These are phyloP conservation scores for Solenopsis fugax DNA, from an alignment of 1,140 invertebrate genomes.

Conservation along the genomic window DNA sequence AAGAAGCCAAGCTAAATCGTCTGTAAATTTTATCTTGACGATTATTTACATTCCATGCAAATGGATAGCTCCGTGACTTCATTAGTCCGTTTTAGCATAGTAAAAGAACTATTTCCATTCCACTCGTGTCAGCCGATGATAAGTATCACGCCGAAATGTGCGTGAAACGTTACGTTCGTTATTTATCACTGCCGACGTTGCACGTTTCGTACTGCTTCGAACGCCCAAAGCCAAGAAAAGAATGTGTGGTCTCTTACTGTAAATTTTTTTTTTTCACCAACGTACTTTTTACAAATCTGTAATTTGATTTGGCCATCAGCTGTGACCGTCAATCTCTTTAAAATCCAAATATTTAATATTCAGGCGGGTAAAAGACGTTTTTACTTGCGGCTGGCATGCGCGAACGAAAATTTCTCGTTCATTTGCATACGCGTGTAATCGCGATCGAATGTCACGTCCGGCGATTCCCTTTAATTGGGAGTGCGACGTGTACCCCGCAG, in stretches of 20 bases:
- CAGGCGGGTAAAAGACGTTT: background rate
- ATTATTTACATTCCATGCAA: constrained; percentile 23
- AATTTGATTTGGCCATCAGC: background rate
- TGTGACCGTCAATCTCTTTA: background rate
- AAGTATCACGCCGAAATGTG: constrained; percentile 16
- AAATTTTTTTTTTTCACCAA: background rate
- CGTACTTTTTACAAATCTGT: background rate
- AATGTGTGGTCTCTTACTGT: background rate
- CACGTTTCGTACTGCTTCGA: background rate
- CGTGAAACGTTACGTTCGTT: background rate
- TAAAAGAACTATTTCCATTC: constrained; percentile 17
- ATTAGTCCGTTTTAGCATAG: constrained; percentile 34
- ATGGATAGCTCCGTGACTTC: constrained; percentile 29
- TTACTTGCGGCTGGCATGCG: background rate
- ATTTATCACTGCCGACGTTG: background rate
- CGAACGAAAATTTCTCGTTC: constrained; percentile 14
- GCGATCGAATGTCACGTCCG: constrained; percentile 9
- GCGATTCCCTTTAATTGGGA: constrained; percentile 60
- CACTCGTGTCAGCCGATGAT: background rate
- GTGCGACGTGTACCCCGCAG: constrained; percentile 52
- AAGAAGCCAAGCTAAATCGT: background rate
- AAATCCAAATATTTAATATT: background rate
- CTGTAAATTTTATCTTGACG: constrained; percentile 19
- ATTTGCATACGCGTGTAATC: constrained; percentile 38
- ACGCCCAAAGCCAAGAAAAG: background rate